Base-by-base conservation (phyloP, 2,888 invertebrate genomes). In the Camptogramma bilineatum region DNA sequence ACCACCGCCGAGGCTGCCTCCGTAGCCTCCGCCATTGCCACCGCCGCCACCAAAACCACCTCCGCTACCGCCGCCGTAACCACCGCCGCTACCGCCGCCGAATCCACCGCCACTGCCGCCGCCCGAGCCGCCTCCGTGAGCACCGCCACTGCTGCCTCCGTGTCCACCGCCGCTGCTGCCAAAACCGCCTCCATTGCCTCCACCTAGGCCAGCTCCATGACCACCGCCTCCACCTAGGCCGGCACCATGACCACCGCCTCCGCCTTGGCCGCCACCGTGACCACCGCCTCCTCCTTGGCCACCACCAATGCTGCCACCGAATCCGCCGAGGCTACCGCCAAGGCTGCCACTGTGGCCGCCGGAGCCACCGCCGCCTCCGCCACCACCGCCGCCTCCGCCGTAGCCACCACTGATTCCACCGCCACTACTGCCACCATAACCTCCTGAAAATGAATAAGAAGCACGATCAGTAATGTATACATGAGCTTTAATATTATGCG, bases 141-240 rank as follows among this genome's bases (percentile, higher is more conserved):
- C 13, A 39, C 34, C 13, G 10, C 31, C 42, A 16, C 3, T 1
- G 16, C 17, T 4, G 8, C 7, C 44, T 16, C 17, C 16, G 7
- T 17, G 7, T 4, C 17, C 69, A 1, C 71, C 70, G 3, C 70
- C 66, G 0, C 70, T 60, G 9, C 73, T 70, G 16, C 46, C 56
- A 19, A 28, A 0, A 28, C 28, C 28, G 28, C 60, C 63, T 5
- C 56, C 48, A 2, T 67, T 56, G 9, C 68, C 72, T 42, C 70
- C 64, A 13, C 74, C 69, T 0, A 73, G 72, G n/a, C 68, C 70
- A 0, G 74, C 72, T 51, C 8, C 58, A 51, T 2, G 72, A 58
- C 57, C 76, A 58, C 58, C 77, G 64, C 42, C 81, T 73, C 3
- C 74, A 62, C 7, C 71, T 68, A 8, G 42, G 7, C 74, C 78